A percentile compares a stretch with the other conserved stretches of the same genome.
These are phyloP conservation scores for Lutraria rhynchaena DNA, from an alignment of 1,140 invertebrate genomes.

Conservation along the genomic window DNA sequence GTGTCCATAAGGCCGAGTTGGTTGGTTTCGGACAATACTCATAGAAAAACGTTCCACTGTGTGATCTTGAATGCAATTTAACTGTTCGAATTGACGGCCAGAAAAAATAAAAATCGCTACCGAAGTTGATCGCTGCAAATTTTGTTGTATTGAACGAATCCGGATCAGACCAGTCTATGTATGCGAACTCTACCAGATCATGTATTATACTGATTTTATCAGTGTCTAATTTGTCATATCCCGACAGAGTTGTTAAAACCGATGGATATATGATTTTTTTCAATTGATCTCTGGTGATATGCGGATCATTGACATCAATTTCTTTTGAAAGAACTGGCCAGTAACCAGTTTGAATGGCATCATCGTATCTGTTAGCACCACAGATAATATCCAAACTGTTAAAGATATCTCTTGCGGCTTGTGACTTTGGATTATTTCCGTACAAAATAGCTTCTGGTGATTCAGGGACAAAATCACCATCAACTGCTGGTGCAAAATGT, in stretches of 20 bases:
- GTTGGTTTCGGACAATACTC: not conserved
- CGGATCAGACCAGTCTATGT: slow-evolving; percentile 25
- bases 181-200: not conserved
- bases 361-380: slow-evolving; percentile 45
- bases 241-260: not conserved
- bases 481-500: slow-evolving; percentile 37
- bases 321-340: slow-evolving; percentile 4
- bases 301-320: not conserved
- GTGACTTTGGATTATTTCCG: not conserved
- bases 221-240: slow-evolving; percentile 7
- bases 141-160: not conserved
- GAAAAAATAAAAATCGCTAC: slow-evolving; percentile 21
- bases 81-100: not conserved
- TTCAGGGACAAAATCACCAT: slow-evolving; percentile 45
- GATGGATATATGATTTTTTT: not conserved
- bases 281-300: slow-evolving; percentile 8
- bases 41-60: slow-evolving; percentile 3
- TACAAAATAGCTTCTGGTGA: slow-evolving; percentile 26
- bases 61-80: not conserved
- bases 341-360: not conserved
- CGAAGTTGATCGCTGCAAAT: not conserved
- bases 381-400: slow-evolving; percentile 48
- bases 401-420: slow-evolving; percentile 26
- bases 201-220: not conserved
- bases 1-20: not conserved